Evolutionary conservation across 2,797 vertebrate genomes (phyloP).

Genomic region (Siniperca obscura): DNA sequence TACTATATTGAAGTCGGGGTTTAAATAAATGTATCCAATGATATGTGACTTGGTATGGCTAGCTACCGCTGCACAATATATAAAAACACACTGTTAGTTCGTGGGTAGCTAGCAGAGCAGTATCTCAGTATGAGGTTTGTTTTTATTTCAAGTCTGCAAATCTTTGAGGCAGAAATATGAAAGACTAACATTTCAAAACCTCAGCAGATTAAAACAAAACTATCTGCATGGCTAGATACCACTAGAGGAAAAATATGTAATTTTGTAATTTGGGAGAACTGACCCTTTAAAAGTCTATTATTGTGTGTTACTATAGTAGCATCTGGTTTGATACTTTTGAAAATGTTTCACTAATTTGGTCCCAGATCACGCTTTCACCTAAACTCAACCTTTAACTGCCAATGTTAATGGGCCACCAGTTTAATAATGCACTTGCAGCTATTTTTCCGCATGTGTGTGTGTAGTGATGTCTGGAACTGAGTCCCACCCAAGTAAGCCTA

Average conservation of each 20-base stretch:
- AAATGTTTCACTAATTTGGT: conserved; percentile 13
- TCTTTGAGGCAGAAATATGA: background rate
- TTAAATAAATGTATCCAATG: background rate
- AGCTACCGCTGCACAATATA: background rate
- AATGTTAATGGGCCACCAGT: conserved; percentile 24
- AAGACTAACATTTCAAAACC: conserved; percentile 3
- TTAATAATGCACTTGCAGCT: conserved; percentile 18
- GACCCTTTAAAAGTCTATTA: background rate
- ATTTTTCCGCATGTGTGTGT: conserved; percentile 21
- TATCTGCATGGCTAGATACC: background rate
- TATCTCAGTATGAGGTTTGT: too few species aligned
- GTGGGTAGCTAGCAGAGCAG: background rate
- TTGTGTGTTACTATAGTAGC: background rate
- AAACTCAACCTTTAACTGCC: conserved; percentile 18
- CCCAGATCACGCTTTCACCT: conserved; percentile 19
- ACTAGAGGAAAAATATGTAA: background rate
- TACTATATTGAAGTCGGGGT: background rate
- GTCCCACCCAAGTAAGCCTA: conserved; percentile 57
- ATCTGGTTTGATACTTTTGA: background rate
- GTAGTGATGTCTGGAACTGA: conserved; percentile 28
- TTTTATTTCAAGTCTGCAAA: too few species aligned
- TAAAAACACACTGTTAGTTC: background rate
- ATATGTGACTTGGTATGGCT: background rate
- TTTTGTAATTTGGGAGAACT: conserved; percentile 12
- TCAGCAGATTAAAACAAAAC: background rate